A percentile compares a stretch with the other conserved stretches of the same genome.
Evolutionary conservation across 2,888 invertebrate species (phyloP).

Genomic region (Nomada fucata): DNA sequence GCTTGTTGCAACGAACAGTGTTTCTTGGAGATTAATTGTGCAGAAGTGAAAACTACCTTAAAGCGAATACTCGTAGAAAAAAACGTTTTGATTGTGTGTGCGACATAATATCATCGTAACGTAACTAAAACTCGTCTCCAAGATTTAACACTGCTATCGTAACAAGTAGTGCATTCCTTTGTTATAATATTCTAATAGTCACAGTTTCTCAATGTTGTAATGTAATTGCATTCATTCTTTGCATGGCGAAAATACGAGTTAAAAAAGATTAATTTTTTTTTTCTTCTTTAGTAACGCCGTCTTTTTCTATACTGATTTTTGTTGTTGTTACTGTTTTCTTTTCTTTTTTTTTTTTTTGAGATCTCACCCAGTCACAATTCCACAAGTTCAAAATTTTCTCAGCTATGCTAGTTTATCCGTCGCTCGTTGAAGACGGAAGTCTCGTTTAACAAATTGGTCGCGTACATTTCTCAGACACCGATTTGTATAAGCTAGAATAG

Average conservation of each 20-base stretch:
- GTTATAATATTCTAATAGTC: conserved; percentile 69
- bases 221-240: conserved; percentile 73
- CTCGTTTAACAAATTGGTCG: background rate
- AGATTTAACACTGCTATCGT: conserved; percentile 60
- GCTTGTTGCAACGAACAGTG: conserved; percentile 42
- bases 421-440: background rate
- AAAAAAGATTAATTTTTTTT: conserved; percentile 49
- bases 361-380: conserved; percentile 67
- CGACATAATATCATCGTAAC: background rate
- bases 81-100: conserved; percentile 1
- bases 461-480: conserved; percentile 13
- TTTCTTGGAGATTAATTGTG: conserved; percentile 64
- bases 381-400: conserved; percentile 75
- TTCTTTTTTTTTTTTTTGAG: conserved; percentile 53
- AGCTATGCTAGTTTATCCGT: conserved; percentile 65
- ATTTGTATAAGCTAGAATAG: conserved; percentile 67
- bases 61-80: background rate
- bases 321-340: conserved; percentile 49
- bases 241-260: conserved; percentile 74
- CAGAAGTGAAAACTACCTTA: background rate
- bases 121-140: conserved; percentile 43
- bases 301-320: conserved; percentile 49
- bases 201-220: conserved; percentile 75
- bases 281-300: conserved; percentile 50
- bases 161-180: conserved; percentile 59